A percentile compares a stretch with the other conserved stretches of the same genome.
These are phyloP conservation scores for Agrochola lychnidis DNA, from an alignment of 2,888 invertebrate genomes.

Conservation along the genomic window DNA sequence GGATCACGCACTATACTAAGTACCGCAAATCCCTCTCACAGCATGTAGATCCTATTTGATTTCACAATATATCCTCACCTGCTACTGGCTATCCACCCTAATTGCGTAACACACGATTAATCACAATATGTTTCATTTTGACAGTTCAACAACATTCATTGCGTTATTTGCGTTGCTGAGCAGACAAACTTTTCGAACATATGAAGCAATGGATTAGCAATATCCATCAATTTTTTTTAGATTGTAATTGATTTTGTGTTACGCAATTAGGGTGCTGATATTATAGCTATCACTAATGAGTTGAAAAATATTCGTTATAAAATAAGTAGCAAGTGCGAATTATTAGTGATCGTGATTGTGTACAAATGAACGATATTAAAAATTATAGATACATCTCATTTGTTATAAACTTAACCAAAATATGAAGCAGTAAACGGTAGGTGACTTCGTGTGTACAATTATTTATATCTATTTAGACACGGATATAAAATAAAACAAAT, in stretches of 20 bases:
- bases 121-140: too few relatives aligned
- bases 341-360: constrained; percentile 41
- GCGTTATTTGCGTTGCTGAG: too few relatives aligned
- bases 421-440: constrained; percentile 65
- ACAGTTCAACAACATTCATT: too few relatives aligned
- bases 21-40: constrained; percentile 26
- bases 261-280: background rate
- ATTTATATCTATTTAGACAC: constrained; percentile 63
- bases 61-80: constrained; percentile 54
- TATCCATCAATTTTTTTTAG: too few relatives aligned
- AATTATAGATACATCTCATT: constrained; percentile 59
- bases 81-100: constrained; percentile 29
- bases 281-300: constrained; percentile 28
- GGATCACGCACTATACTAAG: constrained; percentile 3
- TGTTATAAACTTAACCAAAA: constrained; percentile 61
- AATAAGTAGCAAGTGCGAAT: constrained; percentile 56
- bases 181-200: too few relatives aligned
- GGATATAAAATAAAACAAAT: constrained; percentile 71
- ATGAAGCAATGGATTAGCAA: too few relatives aligned
- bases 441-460: constrained; percentile 67
- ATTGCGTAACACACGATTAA: too few relatives aligned
- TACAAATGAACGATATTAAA: constrained; percentile 57
- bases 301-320: constrained; percentile 28
- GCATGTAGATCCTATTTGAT: constrained; percentile 32
- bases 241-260: too few relatives aligned